These are phyloP conservation scores for Isurus oxyrinchus DNA, from an alignment of 2,113 vertebrate genomes.

Conservation along the genomic window DNA sequence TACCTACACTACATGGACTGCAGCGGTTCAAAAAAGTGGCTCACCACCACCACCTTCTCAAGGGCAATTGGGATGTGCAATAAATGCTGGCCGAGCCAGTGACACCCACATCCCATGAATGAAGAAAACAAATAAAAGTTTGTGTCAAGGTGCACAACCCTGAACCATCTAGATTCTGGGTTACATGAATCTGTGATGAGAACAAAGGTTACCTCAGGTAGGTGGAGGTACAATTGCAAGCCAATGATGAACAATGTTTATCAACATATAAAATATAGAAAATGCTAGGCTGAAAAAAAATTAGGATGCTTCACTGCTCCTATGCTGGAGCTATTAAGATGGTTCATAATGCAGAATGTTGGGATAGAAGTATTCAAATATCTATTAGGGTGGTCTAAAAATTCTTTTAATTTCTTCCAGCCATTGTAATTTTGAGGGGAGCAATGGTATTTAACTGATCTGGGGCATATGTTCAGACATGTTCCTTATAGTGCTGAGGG, in stretches of 20 bases:
- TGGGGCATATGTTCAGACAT: too few species aligned
- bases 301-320: background rate
- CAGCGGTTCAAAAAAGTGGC: too few species aligned
- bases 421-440: background rate
- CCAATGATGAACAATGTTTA: background rate
- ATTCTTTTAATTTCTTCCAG: background rate
- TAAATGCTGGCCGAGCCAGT: too few species aligned
- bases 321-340: background rate
- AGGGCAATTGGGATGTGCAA: too few species aligned
- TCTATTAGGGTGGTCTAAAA: background rate
- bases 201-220: background rate
- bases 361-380: background rate
- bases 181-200: background rate
- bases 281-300: background rate
- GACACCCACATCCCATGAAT: too few species aligned
- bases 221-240: background rate
- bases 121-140: background rate
- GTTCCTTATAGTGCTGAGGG: too few species aligned
- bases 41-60: too few species aligned
- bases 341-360: background rate
- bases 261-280: background rate
- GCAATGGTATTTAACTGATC: background rate
- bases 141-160: background rate
- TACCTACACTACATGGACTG: too few species aligned
- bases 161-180: background rate